These are phyloP conservation scores for Callinectes sapidus DNA, from an alignment of 2,888 invertebrate genomes.

Conservation along the genomic window DNA sequence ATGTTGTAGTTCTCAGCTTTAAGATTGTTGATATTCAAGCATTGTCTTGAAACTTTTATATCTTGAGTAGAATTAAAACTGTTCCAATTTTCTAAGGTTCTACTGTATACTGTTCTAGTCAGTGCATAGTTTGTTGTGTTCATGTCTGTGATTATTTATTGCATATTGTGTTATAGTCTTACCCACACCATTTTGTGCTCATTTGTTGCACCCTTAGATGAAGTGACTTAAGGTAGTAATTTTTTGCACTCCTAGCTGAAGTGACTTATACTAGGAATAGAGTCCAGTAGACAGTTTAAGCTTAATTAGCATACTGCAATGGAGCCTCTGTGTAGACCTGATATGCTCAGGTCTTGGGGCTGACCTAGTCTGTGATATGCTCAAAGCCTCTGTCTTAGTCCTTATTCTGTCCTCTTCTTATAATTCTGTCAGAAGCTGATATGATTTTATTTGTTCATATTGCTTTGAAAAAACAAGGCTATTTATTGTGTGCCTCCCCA, in stretches of 20 bases:
- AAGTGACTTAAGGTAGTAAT: constrained; percentile 19
- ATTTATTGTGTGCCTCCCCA: not conserved
- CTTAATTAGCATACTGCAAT: constrained; percentile 52
- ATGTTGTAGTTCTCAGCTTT: not conserved
- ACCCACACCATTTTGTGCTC: constrained; percentile 19
- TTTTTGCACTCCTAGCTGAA: constrained; percentile 16
- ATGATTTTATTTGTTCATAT: not conserved
- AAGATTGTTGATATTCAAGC: constrained; percentile 15
- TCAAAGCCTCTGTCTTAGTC: constrained; percentile 50
- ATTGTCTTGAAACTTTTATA: not conserved
- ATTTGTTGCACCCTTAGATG: constrained; percentile 14
- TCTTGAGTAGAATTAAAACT: not conserved
- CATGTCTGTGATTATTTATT: not conserved
- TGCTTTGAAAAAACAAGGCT: not conserved
- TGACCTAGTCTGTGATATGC: constrained; percentile 61
- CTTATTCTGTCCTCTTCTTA: constrained; percentile 45
- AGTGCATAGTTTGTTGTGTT: not conserved
- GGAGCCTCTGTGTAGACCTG: constrained; percentile 43
- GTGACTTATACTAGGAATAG: constrained; percentile 32
- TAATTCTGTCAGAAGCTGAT: constrained; percentile 41
- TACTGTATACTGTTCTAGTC: constrained; percentile 12
- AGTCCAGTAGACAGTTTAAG: constrained; percentile 49
- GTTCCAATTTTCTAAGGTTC: not conserved
- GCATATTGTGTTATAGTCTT: not conserved
- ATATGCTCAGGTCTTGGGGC: constrained; percentile 52